Evolutionary conservation across 2,888 invertebrate species (phyloP).

Genomic region (Ornithoptera alexandrae): DNA sequence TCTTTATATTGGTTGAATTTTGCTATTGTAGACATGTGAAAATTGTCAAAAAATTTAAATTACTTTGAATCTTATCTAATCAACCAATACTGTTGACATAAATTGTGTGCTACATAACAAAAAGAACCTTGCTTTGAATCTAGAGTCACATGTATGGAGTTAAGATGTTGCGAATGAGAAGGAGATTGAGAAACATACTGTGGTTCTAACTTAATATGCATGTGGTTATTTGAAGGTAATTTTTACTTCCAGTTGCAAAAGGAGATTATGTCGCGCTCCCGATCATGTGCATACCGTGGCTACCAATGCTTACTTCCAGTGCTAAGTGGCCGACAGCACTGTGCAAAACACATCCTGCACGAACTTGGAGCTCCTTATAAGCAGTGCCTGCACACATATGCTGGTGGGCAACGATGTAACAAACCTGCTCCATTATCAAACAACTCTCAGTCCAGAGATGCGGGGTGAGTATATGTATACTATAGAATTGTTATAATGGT

Average conservation of each 20-base stretch:
- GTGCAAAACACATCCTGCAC: constrained; percentile 89
- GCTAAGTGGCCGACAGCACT: constrained; percentile 87
- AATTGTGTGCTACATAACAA: too few species aligned
- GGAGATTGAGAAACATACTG: too few species aligned
- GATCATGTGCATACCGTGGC: constrained; percentile 81
- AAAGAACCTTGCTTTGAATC: not conserved
- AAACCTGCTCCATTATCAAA: constrained; percentile 82
- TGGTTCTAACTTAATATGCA: too few species aligned
- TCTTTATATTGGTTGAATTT: too few species aligned
- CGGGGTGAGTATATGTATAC: constrained; percentile 9
- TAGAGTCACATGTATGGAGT: too few species aligned
- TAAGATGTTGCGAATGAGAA: too few species aligned
- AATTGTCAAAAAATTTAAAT: too few species aligned
- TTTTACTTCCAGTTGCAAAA: constrained; percentile 74
- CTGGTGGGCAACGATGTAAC: constrained; percentile 87
- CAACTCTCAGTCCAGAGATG: constrained; percentile 40
- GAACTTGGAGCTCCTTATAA: constrained; percentile 91
- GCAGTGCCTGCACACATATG: constrained; percentile 85
- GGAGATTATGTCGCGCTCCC: constrained; percentile 81
- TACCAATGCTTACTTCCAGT: constrained; percentile 85
- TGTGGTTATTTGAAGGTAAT: not conserved
- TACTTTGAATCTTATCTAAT: too few species aligned
- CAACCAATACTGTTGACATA: too few species aligned
- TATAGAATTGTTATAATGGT: too few species aligned
- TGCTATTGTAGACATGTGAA: too few species aligned